Evolutionary conservation across 2,113 vertebrate species (phyloP).

Genomic region (Seriola dumerili): DNA sequence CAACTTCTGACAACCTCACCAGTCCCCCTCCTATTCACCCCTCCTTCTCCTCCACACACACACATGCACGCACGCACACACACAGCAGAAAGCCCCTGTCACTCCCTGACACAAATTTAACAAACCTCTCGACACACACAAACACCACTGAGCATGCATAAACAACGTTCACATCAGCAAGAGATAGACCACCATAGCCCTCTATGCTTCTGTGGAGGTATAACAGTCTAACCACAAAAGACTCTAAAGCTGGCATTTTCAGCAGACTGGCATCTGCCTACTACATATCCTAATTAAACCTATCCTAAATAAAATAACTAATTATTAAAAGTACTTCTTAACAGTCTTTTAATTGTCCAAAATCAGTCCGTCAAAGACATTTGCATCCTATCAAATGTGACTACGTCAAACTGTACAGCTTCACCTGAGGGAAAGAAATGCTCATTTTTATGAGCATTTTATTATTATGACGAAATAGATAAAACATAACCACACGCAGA

Average conservation of each 20-base stretch:
- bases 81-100: constrained; percentile 45
- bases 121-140: constrained; percentile 42
- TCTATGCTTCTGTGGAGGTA: constrained; percentile 54
- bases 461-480: too few species aligned
- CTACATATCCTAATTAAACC: not conserved
- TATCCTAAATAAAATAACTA: not conserved
- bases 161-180: constrained; percentile 7
- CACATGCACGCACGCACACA: constrained; percentile 30
- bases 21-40: not conserved
- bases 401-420: not conserved
- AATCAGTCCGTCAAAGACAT: not conserved
- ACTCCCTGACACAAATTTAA: constrained; percentile 61
- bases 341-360: not conserved
- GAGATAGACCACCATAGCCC: constrained; percentile 38
- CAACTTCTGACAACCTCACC: constrained; percentile 18
- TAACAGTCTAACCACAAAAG: constrained; percentile 30
- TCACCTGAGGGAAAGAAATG: not conserved
- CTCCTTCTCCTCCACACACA: not conserved
- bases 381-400: not conserved
- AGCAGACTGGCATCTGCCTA: not conserved
- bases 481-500: not conserved
- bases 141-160: constrained; percentile 39
- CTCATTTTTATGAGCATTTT: not conserved
- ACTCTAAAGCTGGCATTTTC: not conserved
- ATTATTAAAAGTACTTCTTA: not conserved